Conservation (phyloP, 2,113 vertebrate genomes). For the Chamaea fasciata region DNA sequence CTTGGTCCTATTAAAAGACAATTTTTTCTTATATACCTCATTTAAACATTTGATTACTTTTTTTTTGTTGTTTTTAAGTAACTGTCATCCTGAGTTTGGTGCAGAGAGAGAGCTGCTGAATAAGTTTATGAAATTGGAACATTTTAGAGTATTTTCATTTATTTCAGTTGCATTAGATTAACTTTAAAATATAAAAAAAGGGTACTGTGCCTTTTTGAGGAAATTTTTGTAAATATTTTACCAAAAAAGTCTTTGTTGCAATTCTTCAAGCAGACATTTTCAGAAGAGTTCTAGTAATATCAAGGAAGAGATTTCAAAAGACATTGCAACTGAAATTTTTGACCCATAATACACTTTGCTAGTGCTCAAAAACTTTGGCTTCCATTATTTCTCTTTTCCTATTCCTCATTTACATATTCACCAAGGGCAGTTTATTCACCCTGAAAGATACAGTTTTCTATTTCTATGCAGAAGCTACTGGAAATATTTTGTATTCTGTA, state of each 20-base stretch:
- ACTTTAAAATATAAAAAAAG: not conserved
- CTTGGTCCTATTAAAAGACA: not conserved
- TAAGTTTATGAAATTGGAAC: not conserved
- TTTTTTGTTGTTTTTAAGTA: not conserved
- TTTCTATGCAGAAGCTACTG: not conserved
- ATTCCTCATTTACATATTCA: not conserved
- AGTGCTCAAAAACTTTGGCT: not conserved
- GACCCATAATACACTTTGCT: not conserved
- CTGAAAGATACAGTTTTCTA: not conserved
- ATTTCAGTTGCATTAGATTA: not conserved
- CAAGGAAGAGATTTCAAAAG: not conserved
- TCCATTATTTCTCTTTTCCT: not conserved
- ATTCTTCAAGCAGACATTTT: not conserved
- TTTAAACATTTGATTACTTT: not conserved
- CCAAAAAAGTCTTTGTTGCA: not conserved
- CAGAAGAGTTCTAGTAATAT: not conserved
- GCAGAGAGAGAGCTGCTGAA: not conserved
- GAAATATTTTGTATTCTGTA: not conserved
- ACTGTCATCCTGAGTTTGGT: not conserved
- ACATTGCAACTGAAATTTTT: not conserved
- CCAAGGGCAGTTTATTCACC: not conserved
- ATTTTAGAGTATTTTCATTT: not conserved
- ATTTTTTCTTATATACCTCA: not conserved
- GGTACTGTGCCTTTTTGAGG: not conserved
- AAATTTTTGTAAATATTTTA: not conserved